These are phyloP conservation scores for Acronicta leporina DNA, from an alignment of 2,888 invertebrate species.

Conservation along the genomic window DNA sequence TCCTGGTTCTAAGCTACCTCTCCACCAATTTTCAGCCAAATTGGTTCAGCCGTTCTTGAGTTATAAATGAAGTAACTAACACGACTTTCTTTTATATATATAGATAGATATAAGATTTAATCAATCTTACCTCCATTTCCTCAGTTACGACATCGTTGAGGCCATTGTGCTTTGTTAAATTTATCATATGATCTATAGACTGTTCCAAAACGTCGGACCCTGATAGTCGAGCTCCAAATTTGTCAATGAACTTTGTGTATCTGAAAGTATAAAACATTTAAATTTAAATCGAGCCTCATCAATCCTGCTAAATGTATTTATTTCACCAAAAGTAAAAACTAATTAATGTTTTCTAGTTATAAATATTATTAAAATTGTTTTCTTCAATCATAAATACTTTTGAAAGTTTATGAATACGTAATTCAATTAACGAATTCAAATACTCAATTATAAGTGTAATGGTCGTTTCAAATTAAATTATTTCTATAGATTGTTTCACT, in stretches of 20 bases:
- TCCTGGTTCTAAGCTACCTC: too few species aligned
- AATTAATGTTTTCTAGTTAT: too few species aligned
- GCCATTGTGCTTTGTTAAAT: slow-evolving; percentile 66
- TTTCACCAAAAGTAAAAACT: neutral
- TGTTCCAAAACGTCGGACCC: slow-evolving; percentile 90
- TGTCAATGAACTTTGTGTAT: slow-evolving; percentile 75
- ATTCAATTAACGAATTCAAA: slow-evolving; percentile 1
- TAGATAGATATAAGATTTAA: too few species aligned
- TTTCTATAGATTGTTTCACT: neutral
- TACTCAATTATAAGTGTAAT: neutral
- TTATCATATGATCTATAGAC: slow-evolving; percentile 90
- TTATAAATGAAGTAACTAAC: too few species aligned
- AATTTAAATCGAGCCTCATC: neutral
- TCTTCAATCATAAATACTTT: too few species aligned
- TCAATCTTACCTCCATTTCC: slow-evolving; percentile 79
- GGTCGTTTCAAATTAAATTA: neutral
- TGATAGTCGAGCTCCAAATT: slow-evolving; percentile 90
- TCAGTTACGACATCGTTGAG: slow-evolving; percentile 91
- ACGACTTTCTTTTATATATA: too few species aligned
- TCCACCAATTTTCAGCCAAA: too few species aligned
- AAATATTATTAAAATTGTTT: too few species aligned
- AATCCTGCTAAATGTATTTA: neutral
- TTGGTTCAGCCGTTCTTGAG: too few species aligned
- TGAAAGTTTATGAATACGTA: neutral
- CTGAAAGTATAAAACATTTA: slow-evolving; percentile 54